Evolutionary conservation across 2,888 invertebrate species (phyloP).

Genomic region (Ophion slaviceki): DNA sequence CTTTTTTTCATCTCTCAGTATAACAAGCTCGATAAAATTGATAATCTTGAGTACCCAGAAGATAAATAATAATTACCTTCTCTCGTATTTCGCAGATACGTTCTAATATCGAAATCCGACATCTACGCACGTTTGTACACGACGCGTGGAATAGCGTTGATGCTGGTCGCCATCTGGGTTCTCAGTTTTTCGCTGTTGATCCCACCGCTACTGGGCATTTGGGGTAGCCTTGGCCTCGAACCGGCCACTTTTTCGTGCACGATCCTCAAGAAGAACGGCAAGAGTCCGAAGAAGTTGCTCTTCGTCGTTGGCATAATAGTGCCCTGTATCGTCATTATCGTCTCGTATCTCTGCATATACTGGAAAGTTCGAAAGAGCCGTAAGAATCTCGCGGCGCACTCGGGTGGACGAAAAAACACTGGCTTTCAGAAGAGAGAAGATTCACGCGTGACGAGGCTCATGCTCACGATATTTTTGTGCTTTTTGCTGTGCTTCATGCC

Average conservation of each 20-base stretch:
- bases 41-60: constrained; percentile 33
- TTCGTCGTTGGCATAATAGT: constrained; percentile 93
- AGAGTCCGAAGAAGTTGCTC: constrained; percentile 92
- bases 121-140: constrained; percentile 92
- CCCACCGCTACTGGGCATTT: constrained; percentile 91
- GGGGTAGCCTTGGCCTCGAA: constrained; percentile 94
- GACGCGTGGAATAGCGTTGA: constrained; percentile 89
- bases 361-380: constrained; percentile 91
- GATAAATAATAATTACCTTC: constrained; percentile 3
- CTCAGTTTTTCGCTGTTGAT: constrained; percentile 87
- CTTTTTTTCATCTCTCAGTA: constrained; percentile 22
- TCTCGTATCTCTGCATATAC: constrained; percentile 94
- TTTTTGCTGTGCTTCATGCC: constrained; percentile 95
- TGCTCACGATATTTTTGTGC: constrained; percentile 94
- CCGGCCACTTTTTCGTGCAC: constrained; percentile 94
- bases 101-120: constrained; percentile 92
- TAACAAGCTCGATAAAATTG: constrained; percentile 32
- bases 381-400: constrained; percentile 89
- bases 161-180: constrained; percentile 92
- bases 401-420: constrained; percentile 85
- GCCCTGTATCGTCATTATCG: constrained; percentile 93
- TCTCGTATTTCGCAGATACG: constrained; percentile 87
- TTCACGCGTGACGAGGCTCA: constrained; percentile 91
- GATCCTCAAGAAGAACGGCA: constrained; percentile 90
- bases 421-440: constrained; percentile 88